Evolutionary conservation across 2,797 vertebrate genomes (phyloP), one percentile per base, ranked within the genome.

Genomic region (Catamblyrhynchus diadema): DNA sequence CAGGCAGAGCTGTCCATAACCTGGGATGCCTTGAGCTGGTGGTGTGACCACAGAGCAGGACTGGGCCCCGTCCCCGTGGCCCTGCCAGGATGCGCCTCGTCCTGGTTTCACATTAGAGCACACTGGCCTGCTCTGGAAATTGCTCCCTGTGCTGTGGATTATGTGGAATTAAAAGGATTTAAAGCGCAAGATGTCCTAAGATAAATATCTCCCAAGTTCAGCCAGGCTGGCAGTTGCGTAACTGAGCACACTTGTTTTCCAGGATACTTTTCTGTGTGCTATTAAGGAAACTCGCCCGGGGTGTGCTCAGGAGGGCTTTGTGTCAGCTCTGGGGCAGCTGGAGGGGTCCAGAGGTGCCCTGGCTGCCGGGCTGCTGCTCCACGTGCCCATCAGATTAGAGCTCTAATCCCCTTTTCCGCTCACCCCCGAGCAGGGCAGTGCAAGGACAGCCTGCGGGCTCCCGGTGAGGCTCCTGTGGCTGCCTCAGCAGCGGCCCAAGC

Each of bases 151-250:
- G 53, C 81, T 25, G 32, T 3, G n/a, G 96, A 96, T 96, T 97
- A 95, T 18, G 85, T 28, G 87, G 90, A 91, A 97, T 97, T 97
- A 95, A 91, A 94, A 95, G 81, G 91, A 81, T 92, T 97, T 92
- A 59, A 73, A 96, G 88, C 41, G 93, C 95, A 97, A 96, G 97
- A 95, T 97, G 95, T 92, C 92, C 96, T 86, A 81, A 95, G 93
- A 97, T 88, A 71, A 71, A 70, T 50, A 91, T 90, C 91, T 93
- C 79, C 84, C 79, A 79, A 80, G 89, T 92, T 86, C 94, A 93
- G 85, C 81, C 84, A 18, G 80, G 81, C 83, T 73, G 86, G 88
- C 85, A 10, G 69, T 97, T 96, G 94, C 25, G 28, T 96, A 97
- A 97, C 83, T 0, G 7, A 35, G 23, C 0, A 2, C 61, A 1